Evolutionary conservation across 2,888 invertebrate genomes (phyloP), one percentile per base, ranked within the genome.

Genomic region (Antitype chi): DNA sequence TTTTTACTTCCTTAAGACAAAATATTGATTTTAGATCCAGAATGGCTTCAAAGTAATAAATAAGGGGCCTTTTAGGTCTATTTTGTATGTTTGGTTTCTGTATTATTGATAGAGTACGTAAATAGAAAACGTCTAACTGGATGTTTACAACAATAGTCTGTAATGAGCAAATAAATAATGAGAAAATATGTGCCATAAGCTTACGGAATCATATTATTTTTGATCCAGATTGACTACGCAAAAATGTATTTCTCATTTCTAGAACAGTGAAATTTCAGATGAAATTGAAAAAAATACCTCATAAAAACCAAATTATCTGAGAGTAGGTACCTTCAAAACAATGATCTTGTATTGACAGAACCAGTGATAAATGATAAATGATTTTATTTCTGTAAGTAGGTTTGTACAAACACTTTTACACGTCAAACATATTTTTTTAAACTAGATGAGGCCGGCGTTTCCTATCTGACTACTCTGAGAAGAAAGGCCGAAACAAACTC

Each of bases 281-380:
- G 9, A 20, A 15, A n/a, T 62, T 20, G 5, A 43, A 28, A 25
- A 17, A n/a, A 17, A n/a, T 25, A 77, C 15, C 23, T 70, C 23
- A 11, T n/a, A 25, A 25, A 55, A 52, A 25, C n/a, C 1, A 78
- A 49, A 62, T 32, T 43, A 28, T 79, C 23, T 20, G 3, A 17
- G 1, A 63, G 13, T 25, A 43, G 23, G 32, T 52, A 20, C 53
- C 20, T 20, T 9, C 1, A 11, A 69, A 71, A 81, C 71, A 75
- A 75, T 70, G 69, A 52, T 28, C n/a, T 38, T 71, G 73, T 81
- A 72, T 66, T 73, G 66, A 68, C 53, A 59, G 38, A 69, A 74
- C 57, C 59, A 57, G 53, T 68, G n/a, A n/a, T n/a, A n/a, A n/a
- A n/a, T n/a, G n/a, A n/a, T n/a, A n/a, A n/a, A n/a, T n/a, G n/a